Evolutionary conservation across 2,797 vertebrate genomes (phyloP).

Genomic region (Enteromius argenteus): DNA sequence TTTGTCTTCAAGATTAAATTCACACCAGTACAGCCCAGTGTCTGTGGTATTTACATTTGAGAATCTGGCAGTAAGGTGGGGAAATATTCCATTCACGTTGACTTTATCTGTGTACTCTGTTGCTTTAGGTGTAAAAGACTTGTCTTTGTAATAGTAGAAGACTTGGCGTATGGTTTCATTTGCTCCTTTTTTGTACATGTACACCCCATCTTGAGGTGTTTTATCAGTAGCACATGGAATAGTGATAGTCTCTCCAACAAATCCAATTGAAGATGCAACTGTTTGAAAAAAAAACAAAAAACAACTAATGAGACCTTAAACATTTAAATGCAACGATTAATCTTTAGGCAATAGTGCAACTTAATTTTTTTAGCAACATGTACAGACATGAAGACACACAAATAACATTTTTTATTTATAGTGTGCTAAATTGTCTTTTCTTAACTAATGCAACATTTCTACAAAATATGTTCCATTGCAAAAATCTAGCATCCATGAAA

Average conservation of each 20-base stretch:
- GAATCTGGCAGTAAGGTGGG: not conserved
- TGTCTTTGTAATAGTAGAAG: not conserved
- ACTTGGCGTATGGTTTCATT: fast-evolving
- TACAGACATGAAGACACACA: not conserved
- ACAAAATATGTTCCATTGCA: not conserved
- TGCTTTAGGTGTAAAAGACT: fast-evolving
- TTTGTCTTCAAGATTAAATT: not conserved
- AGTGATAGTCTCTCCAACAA: not conserved
- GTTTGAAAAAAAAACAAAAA: not conserved
- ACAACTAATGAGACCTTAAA: not conserved
- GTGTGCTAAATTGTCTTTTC: not conserved
- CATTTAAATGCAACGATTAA: not conserved
- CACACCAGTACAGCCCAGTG: not conserved
- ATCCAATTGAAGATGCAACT: not conserved
- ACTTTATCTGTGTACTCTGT: fast-evolving
- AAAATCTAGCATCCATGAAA: not conserved
- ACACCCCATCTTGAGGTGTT: not conserved
- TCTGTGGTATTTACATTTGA: not conserved
- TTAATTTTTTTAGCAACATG: not conserved
- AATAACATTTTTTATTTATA: not conserved
- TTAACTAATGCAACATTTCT: not conserved
- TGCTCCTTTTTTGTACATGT: not conserved
- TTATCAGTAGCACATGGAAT: not conserved
- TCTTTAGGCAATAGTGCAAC: not conserved
- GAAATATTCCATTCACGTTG: fast-evolving